Conservation (phyloP, 2,797 vertebrate species). For the Triplophysa bombifrons region DNA sequence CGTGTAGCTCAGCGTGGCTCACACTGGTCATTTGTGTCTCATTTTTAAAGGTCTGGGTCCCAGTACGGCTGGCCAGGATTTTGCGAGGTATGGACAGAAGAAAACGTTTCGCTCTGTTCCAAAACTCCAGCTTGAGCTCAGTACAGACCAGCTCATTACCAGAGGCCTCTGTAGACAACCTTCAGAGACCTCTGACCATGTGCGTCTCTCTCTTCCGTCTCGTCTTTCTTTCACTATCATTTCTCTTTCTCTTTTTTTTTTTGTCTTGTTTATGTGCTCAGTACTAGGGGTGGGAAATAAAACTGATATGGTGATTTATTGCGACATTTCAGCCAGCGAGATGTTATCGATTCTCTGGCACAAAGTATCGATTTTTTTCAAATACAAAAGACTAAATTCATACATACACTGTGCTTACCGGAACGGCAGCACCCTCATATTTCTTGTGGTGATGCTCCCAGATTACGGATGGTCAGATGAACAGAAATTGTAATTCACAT, state of each 20-base stretch:
- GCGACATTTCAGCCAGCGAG: too few relatives aligned
- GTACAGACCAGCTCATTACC: slow-evolving; percentile 60
- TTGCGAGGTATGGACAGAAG: slow-evolving; percentile 66
- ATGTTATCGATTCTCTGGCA: too few relatives aligned
- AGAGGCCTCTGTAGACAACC: slow-evolving; percentile 56
- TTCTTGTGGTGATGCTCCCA: too few relatives aligned
- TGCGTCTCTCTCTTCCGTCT: slow-evolving; percentile 37
- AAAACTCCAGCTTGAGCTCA: slow-evolving; percentile 62
- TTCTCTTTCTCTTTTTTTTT: slow-evolving; percentile 41
- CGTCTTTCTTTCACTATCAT: slow-evolving; percentile 34
- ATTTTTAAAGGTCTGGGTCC: slow-evolving; percentile 68
- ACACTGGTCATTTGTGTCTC: slow-evolving; percentile 65
- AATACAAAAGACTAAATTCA: too few relatives aligned
- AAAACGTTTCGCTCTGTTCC: slow-evolving; percentile 61
- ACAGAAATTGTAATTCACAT: too few relatives aligned
- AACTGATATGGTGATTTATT: too few relatives aligned
- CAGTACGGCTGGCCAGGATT: slow-evolving; percentile 62
- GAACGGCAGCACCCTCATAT: too few relatives aligned
- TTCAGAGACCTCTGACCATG: slow-evolving; percentile 51
- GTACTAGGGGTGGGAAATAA: background rate
- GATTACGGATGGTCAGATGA: too few relatives aligned
- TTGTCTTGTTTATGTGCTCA: slow-evolving; percentile 26
- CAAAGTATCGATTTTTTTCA: too few relatives aligned
- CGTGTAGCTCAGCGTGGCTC: slow-evolving; percentile 57
- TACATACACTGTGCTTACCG: too few relatives aligned